A percentile compares a stretch with the other conserved stretches of the same genome.
Conservation (phyloP, 2,113 vertebrate genomes). For the Psammodynastes pulverulentus region DNA sequence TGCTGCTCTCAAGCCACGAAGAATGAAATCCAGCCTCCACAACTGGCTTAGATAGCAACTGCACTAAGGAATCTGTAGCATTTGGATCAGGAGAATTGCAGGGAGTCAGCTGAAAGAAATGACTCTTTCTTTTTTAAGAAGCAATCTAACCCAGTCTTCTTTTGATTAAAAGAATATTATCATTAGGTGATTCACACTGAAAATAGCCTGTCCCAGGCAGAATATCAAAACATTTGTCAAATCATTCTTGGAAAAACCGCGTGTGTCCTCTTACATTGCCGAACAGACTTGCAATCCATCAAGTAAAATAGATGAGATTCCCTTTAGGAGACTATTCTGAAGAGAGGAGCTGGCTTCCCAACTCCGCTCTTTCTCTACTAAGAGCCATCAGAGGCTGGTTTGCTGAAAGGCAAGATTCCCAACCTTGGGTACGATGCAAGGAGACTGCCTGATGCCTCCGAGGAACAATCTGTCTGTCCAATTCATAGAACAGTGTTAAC, state of each 20-base stretch:
- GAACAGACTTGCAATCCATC: constrained; percentile 1
- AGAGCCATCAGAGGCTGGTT: not conserved
- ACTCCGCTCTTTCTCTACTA: not conserved
- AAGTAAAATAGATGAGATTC: not conserved
- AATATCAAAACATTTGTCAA: not conserved
- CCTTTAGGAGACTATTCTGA: constrained; percentile 19
- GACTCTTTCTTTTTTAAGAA: not conserved
- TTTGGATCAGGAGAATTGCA: not conserved
- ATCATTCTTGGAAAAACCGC: not conserved
- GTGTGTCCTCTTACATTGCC: not conserved
- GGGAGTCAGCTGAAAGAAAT: not conserved
- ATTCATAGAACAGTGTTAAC: not conserved
- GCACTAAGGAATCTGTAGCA: not conserved
- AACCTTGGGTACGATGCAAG: not conserved
- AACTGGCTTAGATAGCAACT: not conserved
- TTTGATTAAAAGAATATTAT: not conserved
- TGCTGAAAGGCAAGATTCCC: not conserved
- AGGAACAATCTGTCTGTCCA: constrained; percentile 7
- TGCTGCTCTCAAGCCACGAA: not conserved
- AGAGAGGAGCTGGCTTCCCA: not conserved
- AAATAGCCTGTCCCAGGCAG: not conserved
- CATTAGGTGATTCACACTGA: not conserved
- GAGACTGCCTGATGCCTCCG: constrained; percentile 1
- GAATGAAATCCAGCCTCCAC: not conserved
- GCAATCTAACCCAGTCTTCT: not conserved